A percentile compares a stretch with the other conserved stretches of the same genome.
phyloP scores from a whole-genome alignment of 2,797 vertebrate genomes.

The Sebastes cheni region DNA sequence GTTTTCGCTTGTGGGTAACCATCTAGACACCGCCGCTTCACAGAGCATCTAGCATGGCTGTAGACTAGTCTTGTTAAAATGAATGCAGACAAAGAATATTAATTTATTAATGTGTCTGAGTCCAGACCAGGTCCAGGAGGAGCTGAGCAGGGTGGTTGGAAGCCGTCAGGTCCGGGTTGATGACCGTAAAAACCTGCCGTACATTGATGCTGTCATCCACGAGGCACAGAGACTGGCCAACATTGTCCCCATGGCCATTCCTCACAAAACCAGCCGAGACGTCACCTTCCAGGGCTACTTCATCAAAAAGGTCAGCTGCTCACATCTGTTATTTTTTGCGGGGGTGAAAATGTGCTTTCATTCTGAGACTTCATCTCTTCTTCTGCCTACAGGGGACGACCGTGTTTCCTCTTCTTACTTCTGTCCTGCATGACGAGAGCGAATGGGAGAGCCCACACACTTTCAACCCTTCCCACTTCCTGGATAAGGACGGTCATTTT shows the following conservation, averaged over 20 bases:
- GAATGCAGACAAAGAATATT: neutral
- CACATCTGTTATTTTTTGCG: neutral
- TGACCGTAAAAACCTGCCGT: constrained; percentile 69
- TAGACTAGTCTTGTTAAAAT: neutral
- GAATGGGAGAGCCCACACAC: constrained; percentile 75
- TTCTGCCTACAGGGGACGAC: constrained; percentile 62
- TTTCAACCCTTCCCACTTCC: constrained; percentile 78
- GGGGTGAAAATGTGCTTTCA: neutral
- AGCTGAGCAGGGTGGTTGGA: constrained; percentile 63
- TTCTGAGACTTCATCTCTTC: neutral
- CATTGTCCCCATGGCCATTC: constrained; percentile 51
- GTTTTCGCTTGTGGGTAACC: too few relatives aligned
- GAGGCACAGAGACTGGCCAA: constrained; percentile 70
- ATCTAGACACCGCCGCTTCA: too few relatives aligned
- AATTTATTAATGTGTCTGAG: neutral
- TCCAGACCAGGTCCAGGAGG: constrained; percentile 69
- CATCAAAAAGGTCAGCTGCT: constrained; percentile 61
- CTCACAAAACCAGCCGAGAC: constrained; percentile 66
- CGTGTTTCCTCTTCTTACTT: constrained; percentile 69
- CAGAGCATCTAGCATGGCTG: neutral
- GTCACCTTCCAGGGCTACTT: constrained; percentile 72
- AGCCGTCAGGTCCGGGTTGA: constrained; percentile 42
- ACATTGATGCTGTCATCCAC: constrained; percentile 72
- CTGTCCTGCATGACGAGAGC: constrained; percentile 71
- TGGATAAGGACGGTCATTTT: constrained; percentile 70